phyloP scores from a whole-genome alignment of 2,888 invertebrate species.

The Macrophya annulata region DNA sequence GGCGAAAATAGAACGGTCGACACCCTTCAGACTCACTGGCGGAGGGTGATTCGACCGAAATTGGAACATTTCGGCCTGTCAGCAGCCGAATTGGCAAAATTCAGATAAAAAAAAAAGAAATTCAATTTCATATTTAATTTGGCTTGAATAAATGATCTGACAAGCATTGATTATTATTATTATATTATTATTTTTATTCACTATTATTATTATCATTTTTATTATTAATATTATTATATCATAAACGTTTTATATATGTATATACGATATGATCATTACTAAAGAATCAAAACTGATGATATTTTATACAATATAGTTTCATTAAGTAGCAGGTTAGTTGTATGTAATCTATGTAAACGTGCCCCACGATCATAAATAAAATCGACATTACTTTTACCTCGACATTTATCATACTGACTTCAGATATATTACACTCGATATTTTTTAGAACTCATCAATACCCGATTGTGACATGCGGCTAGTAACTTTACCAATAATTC shows the following conservation, averaged over 20 bases:
- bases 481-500: not conserved
- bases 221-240: constrained; percentile 60
- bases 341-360: constrained; percentile 78
- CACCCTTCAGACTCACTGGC: too few relatives aligned
- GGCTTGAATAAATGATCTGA: too few relatives aligned
- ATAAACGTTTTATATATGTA: constrained; percentile 76
- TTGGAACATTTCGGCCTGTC: too few relatives aligned
- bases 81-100: too few relatives aligned
- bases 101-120: too few relatives aligned
- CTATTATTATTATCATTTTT: constrained; percentile 60
- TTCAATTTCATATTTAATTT: too few relatives aligned
- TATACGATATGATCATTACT: constrained; percentile 66
- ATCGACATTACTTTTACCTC: too few relatives aligned
- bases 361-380: constrained; percentile 74
- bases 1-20: too few relatives aligned
- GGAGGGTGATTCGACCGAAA: too few relatives aligned
- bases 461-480: not conserved
- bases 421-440: not conserved
- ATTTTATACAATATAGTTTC: constrained; percentile 70
- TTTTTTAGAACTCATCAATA: not conserved
- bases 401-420: not conserved
- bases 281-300: constrained; percentile 68
- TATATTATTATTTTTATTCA: constrained; percentile 54
- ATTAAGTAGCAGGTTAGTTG: constrained; percentile 72
- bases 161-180: too few relatives aligned